phyloP scores from a whole-genome alignment of 2,888 invertebrate species.

The Opisthograptis luteolata region DNA sequence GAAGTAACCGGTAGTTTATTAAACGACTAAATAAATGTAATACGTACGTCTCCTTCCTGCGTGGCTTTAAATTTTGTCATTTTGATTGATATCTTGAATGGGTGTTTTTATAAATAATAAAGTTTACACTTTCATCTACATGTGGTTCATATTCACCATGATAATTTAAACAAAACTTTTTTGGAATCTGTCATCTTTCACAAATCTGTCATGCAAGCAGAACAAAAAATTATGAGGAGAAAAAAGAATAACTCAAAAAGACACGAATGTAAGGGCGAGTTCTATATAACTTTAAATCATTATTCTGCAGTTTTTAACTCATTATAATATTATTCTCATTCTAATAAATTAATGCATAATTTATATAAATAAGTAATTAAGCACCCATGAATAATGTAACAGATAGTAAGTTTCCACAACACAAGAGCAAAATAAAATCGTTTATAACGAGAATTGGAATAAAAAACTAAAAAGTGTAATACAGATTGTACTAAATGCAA shows the following conservation, averaged over 20 bases:
- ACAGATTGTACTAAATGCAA: no score
- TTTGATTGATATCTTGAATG: not conserved
- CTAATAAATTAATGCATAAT: not conserved
- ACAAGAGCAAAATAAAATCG: conserved; percentile 4
- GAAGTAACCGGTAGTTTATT: no score
- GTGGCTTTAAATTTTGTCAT: not conserved
- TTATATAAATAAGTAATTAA: no score
- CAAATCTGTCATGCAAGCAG: not conserved
- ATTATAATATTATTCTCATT: not conserved
- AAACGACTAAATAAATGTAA: no score
- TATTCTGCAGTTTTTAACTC: not conserved
- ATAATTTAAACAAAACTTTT: no score
- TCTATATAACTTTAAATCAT: no score
- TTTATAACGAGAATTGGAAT: not conserved
- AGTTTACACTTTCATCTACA: no score
- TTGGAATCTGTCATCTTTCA: conserved; percentile 4
- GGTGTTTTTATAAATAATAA: no score
- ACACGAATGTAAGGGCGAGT: no score
- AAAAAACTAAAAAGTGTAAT: no score
- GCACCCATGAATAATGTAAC: conserved; percentile 19
- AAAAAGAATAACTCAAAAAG: no score
- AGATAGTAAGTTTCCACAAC: conserved; percentile 8
- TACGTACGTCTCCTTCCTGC: not conserved
- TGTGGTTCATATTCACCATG: no score
- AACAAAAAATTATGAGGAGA: not conserved